A percentile compares a stretch with the other conserved stretches of the same genome.
Conservation (phyloP, 2,888 invertebrate genomes). For the Xylota sylvarum region DNA sequence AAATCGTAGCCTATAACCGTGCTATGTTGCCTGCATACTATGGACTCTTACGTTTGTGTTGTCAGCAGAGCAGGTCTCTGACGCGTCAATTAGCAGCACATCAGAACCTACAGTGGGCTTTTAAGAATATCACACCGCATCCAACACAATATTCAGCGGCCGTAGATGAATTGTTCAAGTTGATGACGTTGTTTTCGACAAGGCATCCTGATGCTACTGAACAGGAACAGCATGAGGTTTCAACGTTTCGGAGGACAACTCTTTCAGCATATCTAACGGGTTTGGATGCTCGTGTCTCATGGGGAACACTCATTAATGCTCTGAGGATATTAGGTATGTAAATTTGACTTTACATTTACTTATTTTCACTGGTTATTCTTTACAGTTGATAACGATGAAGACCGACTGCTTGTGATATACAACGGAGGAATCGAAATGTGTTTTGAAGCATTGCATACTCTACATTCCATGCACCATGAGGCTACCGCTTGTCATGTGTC, state of each 20-base stretch:
- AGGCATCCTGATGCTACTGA: constrained; percentile 92
- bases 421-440: constrained; percentile 92
- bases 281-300: constrained; percentile 95
- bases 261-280: constrained; percentile 95
- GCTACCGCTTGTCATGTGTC: constrained; percentile 95
- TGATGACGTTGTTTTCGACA: constrained; percentile 95
- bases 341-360: not conserved
- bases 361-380: not conserved
- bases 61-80: constrained; percentile 94
- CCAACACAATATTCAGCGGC: constrained; percentile 96
- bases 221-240: constrained; percentile 92
- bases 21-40: constrained; percentile 97
- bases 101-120: constrained; percentile 98
- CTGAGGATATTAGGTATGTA: constrained; percentile 89
- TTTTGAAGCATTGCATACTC: constrained; percentile 92
- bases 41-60: constrained; percentile 94
- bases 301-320: constrained; percentile 97
- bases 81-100: constrained; percentile 95
- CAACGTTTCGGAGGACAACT: constrained; percentile 93
- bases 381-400: constrained; percentile 93
- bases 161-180: constrained; percentile 95
- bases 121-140: constrained; percentile 98
- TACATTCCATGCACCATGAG: constrained; percentile 97
- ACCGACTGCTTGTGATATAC: constrained; percentile 94
- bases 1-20: constrained; percentile 96